Evolutionary conservation across 1,140 invertebrate species (phyloP).

Genomic region (Lasioglossum albipes): DNA sequence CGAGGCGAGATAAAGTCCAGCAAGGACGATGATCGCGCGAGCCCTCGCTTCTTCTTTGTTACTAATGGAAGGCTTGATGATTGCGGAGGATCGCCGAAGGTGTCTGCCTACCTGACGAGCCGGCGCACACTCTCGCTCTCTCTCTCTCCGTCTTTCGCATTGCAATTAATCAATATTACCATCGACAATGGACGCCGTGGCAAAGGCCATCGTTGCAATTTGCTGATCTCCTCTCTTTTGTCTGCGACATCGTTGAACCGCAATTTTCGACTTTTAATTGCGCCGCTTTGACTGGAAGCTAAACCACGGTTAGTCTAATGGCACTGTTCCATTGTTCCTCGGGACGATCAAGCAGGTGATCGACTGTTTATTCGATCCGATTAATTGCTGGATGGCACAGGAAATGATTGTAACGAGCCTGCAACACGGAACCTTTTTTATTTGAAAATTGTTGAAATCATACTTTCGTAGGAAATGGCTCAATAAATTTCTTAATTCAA

Average conservation of each 20-base stretch:
- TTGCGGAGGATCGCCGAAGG: conserved; percentile 43
- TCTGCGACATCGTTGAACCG: conserved; percentile 56
- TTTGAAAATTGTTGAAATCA: too few relatives aligned
- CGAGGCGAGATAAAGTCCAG: background rate
- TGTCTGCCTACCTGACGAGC: conserved; percentile 36
- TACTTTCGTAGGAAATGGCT: too few relatives aligned
- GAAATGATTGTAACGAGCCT: too few relatives aligned
- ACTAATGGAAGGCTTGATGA: conserved; percentile 68
- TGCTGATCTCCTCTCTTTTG: conserved; percentile 60
- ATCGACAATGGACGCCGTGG: conserved; percentile 68
- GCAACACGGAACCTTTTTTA: too few relatives aligned
- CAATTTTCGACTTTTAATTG: conserved; percentile 71
- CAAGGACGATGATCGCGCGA: conserved; percentile 9
- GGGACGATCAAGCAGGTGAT: background rate
- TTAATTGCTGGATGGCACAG: too few relatives aligned
- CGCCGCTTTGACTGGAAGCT: conserved; percentile 50
- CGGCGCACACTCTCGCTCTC: conserved; percentile 3
- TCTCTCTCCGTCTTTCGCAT: conserved; percentile 14
- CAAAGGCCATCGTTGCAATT: conserved; percentile 70
- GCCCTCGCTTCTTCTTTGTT: conserved; percentile 27
- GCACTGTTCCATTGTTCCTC: background rate
- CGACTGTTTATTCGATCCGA: too few relatives aligned
- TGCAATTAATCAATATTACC: conserved; percentile 77
- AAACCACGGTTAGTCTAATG: conserved; percentile 8
- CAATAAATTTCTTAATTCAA: too few relatives aligned